A percentile compares a stretch with the other conserved stretches of the same genome.
Evolutionary conservation across 2,888 invertebrate species (phyloP).

Genomic region (Apocheima hispidaria): DNA sequence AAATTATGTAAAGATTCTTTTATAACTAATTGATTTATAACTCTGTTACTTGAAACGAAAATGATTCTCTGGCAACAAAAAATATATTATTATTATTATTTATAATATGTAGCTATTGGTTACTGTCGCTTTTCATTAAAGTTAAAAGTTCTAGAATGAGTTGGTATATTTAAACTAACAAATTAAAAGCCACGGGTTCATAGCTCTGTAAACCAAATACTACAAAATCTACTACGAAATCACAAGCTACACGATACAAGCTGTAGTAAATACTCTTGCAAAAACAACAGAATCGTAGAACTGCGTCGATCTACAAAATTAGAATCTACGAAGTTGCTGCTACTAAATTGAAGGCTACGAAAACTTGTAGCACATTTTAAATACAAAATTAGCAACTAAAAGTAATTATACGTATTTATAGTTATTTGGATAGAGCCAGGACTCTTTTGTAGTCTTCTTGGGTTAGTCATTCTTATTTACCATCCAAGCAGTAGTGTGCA

Average conservation of each 20-base stretch:
- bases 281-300: not conserved
- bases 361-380: not conserved
- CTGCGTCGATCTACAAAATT: not conserved
- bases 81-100: too few species aligned
- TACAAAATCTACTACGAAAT: not conserved
- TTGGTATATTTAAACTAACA: not conserved
- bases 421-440: too few species aligned
- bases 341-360: not conserved
- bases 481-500: too few species aligned
- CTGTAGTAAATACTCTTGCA: too few species aligned
- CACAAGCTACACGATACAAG: not conserved
- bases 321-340: not conserved
- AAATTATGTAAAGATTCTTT: too few species aligned
- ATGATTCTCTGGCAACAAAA: too few species aligned
- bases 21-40: too few species aligned
- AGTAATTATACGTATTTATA: too few species aligned
- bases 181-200: not conserved
- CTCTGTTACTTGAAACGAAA: too few species aligned
- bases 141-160: conserved; percentile 2
- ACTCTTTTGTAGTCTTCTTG: too few species aligned
- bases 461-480: too few species aligned
- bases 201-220: not conserved
- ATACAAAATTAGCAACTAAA: too few species aligned
- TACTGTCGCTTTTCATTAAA: conserved; percentile 1
- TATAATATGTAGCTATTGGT: not conserved